Percentiles rank a stretch among this genome's conserved stretches.
phyloP scores from a whole-genome alignment of 2,113 vertebrate species.

The Pygoscelis antarcticus region DNA sequence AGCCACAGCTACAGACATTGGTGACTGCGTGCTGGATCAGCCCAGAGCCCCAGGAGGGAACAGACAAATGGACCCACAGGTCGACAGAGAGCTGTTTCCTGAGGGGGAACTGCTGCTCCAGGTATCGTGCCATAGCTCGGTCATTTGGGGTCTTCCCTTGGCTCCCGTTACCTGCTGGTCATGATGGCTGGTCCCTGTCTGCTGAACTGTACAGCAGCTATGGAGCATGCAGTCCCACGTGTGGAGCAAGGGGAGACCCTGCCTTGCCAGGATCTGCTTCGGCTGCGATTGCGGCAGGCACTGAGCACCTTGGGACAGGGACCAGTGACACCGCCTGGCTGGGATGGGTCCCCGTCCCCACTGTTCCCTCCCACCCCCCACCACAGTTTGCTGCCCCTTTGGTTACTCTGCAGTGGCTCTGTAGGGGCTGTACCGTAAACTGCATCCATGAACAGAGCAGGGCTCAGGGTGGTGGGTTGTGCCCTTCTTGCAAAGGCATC shows the following conservation, averaged over 20 bases:
- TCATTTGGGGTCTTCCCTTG: not conserved
- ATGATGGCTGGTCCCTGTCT: fast-evolving
- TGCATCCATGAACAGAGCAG: not conserved
- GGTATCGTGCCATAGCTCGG: conserved; percentile 12
- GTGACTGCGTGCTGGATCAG: not conserved
- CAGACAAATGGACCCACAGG: not conserved
- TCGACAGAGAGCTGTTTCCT: conserved; percentile 68
- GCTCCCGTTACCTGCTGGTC: fast-evolving
- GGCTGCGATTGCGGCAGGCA: not conserved
- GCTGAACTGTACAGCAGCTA: not conserved
- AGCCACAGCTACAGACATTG: conserved; percentile 69
- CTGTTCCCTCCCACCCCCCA: not conserved
- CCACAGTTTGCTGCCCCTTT: not conserved
- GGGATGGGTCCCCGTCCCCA: not conserved
- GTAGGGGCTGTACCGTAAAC: not conserved
- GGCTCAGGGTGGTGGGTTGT: not conserved
- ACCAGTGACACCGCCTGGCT: not conserved
- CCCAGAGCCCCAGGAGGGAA: conserved; percentile 8
- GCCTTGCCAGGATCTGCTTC: not conserved
- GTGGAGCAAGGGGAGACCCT: not conserved
- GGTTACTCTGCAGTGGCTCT: not conserved
- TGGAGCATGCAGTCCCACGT: not conserved
- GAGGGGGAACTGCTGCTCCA: conserved; percentile 85
- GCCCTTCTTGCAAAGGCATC: fast-evolving
- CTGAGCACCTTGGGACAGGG: not conserved